Percentiles rank a stretch among this genome's conserved stretches.
These are phyloP conservation scores for Heterodera filipjevi DNA, from an alignment of 2,888 invertebrate species.

Conservation along the genomic window DNA sequence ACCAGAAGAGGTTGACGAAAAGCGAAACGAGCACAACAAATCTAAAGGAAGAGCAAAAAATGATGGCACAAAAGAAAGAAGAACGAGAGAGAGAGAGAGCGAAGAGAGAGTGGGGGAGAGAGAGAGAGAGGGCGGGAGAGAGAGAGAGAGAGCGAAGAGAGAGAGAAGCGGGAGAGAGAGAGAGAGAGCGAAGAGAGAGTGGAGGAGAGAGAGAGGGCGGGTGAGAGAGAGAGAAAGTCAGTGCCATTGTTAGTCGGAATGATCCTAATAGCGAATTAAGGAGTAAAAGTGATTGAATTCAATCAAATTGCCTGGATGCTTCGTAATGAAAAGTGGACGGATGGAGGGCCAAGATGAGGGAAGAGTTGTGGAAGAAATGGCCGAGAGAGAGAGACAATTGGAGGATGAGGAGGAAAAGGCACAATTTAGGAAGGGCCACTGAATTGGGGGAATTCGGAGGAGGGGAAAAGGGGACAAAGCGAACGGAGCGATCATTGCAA, in stretches of 20 bases:
- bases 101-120: too few species aligned
- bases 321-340: not conserved
- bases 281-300: too few species aligned
- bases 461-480: not conserved
- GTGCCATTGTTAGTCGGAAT: too few species aligned
- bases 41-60: not conserved
- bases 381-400: not conserved
- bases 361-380: not conserved
- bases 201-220: too few species aligned
- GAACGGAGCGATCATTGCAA: not conserved
- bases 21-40: slow-evolving; percentile 1
- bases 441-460: not conserved
- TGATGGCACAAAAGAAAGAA: not conserved
- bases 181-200: too few species aligned
- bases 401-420: not conserved
- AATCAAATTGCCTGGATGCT: not conserved
- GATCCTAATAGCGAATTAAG: too few species aligned
- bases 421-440: not conserved
- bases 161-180: too few species aligned
- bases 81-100: too few species aligned
- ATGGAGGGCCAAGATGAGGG: not conserved
- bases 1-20: slow-evolving; percentile 20
- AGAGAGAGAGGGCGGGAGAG: too few species aligned
- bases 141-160: too few species aligned
- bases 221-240: too few species aligned